Conservation (phyloP, 2,888 invertebrate genomes). For the Drosophila neutralis region DNA sequence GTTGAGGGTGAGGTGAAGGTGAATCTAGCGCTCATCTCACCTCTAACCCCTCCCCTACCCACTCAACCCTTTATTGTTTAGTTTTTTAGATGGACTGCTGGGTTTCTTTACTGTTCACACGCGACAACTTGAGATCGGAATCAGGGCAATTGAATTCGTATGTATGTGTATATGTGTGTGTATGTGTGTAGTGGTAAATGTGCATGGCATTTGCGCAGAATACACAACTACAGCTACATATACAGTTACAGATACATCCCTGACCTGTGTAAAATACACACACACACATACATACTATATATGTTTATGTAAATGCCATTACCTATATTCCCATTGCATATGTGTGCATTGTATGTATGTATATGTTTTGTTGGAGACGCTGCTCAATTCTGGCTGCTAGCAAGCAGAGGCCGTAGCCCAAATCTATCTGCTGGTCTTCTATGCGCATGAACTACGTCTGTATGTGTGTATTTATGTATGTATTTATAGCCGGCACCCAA, state of each 20-base stretch:
- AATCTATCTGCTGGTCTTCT: conserved; percentile 32
- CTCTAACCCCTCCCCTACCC: neutral
- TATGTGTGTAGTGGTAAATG: conserved; percentile 1
- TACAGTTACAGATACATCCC: conserved; percentile 56
- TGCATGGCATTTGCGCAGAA: conserved; percentile 45
- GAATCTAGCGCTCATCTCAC: conserved; percentile 10
- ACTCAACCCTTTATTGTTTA: conserved; percentile 8
- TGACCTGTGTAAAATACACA: conserved; percentile 59
- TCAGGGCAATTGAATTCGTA: conserved; percentile 17
- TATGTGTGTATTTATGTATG: conserved; percentile 5
- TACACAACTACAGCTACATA: conserved; percentile 7
- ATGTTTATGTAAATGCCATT: conserved; percentile 37
- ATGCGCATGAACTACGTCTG: conserved; percentile 48
- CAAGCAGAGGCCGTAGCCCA: conserved; percentile 23
- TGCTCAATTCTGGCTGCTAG: conserved; percentile 9
- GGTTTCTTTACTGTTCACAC: conserved; percentile 13
- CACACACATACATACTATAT: conserved; percentile 20
- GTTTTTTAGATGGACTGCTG: conserved; percentile 9
- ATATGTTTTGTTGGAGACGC: conserved; percentile 15
- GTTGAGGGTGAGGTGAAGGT: conserved; percentile 22
- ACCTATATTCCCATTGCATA: conserved; percentile 39
- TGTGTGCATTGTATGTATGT: conserved; percentile 7
- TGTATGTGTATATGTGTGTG: neutral
- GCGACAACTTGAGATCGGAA: conserved; percentile 23
- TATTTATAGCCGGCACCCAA: conserved; percentile 52